phyloP scores from a whole-genome alignment of 2,113 vertebrate genomes.

The Microcebus tavaratra region DNA sequence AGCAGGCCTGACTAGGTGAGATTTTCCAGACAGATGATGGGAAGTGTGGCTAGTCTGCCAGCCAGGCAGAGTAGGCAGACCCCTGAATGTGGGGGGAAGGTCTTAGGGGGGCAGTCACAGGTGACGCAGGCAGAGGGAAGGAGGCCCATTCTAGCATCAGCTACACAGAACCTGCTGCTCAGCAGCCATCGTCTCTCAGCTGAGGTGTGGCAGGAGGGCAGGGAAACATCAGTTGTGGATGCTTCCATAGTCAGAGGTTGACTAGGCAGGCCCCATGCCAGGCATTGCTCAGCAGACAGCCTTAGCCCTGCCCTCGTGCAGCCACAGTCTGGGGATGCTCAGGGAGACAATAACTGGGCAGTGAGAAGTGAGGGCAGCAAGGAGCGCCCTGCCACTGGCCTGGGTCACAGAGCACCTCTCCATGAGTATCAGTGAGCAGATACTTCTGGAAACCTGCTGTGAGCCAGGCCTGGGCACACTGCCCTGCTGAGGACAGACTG shows the following conservation, averaged over 20 bases:
- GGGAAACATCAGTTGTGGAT: neutral
- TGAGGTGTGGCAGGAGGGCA: neutral
- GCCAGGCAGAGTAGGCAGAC: neutral
- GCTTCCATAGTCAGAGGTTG: neutral
- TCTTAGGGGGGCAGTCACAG: too few species aligned
- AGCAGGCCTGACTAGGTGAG: neutral
- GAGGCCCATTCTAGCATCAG: neutral
- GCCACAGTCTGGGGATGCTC: too few species aligned
- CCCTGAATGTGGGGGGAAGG: neutral
- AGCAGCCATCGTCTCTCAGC: neutral
- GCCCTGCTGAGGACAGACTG: neutral
- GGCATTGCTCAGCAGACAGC: neutral
- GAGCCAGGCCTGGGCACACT: neutral
- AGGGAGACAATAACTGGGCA: neutral
- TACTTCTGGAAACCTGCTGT: neutral
- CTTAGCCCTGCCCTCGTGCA: neutral
- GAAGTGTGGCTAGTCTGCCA: neutral
- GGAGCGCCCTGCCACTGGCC: neutral
- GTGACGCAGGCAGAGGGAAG: neutral
- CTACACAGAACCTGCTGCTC: neutral
- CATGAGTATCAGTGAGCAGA: neutral
- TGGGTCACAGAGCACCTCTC: rapidly evolving
- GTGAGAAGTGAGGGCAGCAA: neutral
- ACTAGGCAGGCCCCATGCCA: rapidly evolving
- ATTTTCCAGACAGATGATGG: neutral